These are phyloP conservation scores for Triops cancriformis DNA, from an alignment of 1,140 invertebrate genomes.

Conservation along the genomic window DNA sequence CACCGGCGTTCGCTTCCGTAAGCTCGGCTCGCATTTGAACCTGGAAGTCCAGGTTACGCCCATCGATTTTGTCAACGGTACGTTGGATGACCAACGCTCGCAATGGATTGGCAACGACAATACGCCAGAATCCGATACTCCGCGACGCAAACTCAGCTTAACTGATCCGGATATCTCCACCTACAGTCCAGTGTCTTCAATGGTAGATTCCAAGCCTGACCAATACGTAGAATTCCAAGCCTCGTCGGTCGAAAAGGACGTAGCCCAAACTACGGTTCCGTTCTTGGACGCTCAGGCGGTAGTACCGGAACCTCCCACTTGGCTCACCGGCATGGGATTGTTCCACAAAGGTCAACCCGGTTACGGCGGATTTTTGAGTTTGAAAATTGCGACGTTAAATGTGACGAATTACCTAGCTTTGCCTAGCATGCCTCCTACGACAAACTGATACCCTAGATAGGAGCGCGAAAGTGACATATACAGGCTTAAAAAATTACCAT, in stretches of 20 bases:
- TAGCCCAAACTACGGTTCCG: slow-evolving; percentile 73
- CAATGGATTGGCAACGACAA: slow-evolving; percentile 72
- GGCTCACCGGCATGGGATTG: slow-evolving; percentile 61
- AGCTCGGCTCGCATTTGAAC: slow-evolving; percentile 69
- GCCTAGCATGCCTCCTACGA: neutral
- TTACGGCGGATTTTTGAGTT: slow-evolving; percentile 67
- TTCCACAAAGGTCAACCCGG: slow-evolving; percentile 61
- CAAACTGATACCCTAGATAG: neutral
- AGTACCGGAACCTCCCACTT: slow-evolving; percentile 49
- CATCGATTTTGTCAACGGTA: slow-evolving; percentile 66
- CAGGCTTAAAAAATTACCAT: slow-evolving; percentile 44
- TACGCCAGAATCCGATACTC: slow-evolving; percentile 40
- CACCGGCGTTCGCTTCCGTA: slow-evolving; percentile 62
- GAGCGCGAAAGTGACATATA: slow-evolving; percentile 39
- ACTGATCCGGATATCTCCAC: slow-evolving; percentile 60
- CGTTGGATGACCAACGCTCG: slow-evolving; percentile 51
- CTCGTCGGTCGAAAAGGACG: slow-evolving; percentile 66
- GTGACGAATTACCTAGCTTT: slow-evolving; percentile 40
- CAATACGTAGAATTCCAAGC: slow-evolving; percentile 62
- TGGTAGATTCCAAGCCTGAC: slow-evolving; percentile 56
- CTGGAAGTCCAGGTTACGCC: slow-evolving; percentile 67
- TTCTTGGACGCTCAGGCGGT: slow-evolving; percentile 72
- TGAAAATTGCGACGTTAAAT: slow-evolving; percentile 68
- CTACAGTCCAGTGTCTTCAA: slow-evolving; percentile 43
- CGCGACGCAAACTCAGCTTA: slow-evolving; percentile 49